These are phyloP conservation scores for Latrodectus hesperus DNA, from an alignment of 2,888 invertebrate genomes.

Conservation along the genomic window DNA sequence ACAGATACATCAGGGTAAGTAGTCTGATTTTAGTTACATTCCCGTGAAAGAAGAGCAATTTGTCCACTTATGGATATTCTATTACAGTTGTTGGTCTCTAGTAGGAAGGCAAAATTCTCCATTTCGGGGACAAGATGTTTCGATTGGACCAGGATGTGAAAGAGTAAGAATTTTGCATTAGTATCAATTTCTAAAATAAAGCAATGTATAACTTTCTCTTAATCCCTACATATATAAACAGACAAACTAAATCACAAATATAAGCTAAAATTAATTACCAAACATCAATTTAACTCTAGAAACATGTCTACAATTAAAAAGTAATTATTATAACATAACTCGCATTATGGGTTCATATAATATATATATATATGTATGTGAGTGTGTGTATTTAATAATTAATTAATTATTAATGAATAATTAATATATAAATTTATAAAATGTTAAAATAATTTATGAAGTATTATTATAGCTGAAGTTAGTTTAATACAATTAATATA, in stretches of 20 bases:
- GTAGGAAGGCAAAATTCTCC: slow-evolving; percentile 45
- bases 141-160: slow-evolving; percentile 65
- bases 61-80: no score
- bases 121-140: slow-evolving; percentile 64
- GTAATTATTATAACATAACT: neutral
- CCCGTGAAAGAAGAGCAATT: no score
- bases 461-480: no score
- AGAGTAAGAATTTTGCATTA: slow-evolving; percentile 26
- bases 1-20: slow-evolving; percentile 54
- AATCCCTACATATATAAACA: neutral
- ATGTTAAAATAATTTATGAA: no score
- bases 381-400: no score
- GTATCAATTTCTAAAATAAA: neutral
- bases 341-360: neutral
- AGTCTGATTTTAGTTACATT: neutral
- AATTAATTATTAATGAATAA: no score
- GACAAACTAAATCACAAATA: neutral
- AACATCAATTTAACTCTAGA: no score
- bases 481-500: no score
- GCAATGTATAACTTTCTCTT: neutral
- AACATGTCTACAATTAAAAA: neutral
- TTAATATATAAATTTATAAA: no score
- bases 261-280: no score
- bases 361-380: neutral
- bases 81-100: slow-evolving; percentile 58